A percentile compares a stretch with the other conserved stretches of the same genome.
These are phyloP conservation scores for Zosterops lateralis DNA, from an alignment of 2,113 vertebrate species.

Conservation along the genomic window DNA sequence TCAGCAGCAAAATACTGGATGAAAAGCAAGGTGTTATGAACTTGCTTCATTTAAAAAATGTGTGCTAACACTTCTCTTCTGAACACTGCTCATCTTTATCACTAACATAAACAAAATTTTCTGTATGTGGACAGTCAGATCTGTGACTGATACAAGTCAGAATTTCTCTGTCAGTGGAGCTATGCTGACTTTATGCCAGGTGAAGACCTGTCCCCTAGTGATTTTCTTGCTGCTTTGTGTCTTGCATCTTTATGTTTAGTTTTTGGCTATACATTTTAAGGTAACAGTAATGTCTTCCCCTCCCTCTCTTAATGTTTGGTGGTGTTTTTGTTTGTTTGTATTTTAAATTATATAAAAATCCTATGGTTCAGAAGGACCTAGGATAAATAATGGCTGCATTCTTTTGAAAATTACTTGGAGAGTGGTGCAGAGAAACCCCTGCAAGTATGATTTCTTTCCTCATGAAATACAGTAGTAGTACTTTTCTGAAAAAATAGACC, in stretches of 20 bases:
- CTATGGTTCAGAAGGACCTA: background rate
- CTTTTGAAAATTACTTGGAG: background rate
- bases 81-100: background rate
- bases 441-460: background rate
- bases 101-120: background rate
- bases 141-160: background rate
- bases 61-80: background rate
- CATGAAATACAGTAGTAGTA: background rate
- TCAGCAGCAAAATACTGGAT: background rate
- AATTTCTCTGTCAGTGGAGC: background rate
- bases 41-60: background rate
- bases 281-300: background rate
- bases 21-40: background rate
- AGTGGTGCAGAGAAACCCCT: background rate
- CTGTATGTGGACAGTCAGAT: background rate
- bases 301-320: background rate
- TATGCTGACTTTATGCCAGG: background rate
- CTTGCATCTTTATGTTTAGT: background rate
- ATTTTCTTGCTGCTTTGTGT: background rate
- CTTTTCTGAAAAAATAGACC: background rate
- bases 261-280: background rate
- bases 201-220: background rate
- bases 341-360: background rate
- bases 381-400: background rate
- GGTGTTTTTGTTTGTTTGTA: background rate